Evolutionary conservation across 2,113 vertebrate species (phyloP).

Genomic region (Axis porcinus): DNA sequence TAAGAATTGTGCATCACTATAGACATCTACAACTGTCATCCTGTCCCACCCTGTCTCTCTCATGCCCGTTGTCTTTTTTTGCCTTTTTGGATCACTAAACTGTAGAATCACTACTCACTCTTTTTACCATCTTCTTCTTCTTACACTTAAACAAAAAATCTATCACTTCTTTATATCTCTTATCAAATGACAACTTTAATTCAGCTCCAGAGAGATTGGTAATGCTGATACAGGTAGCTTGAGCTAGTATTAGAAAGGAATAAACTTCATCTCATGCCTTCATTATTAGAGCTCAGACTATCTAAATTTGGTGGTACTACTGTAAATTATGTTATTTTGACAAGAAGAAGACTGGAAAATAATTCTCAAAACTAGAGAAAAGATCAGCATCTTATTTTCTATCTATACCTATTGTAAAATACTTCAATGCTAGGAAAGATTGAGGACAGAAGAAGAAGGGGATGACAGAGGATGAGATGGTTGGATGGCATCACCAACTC

Average conservation of each 20-base stretch:
- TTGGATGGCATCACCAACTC: not conserved
- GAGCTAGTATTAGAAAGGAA: not conserved
- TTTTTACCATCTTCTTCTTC: not conserved
- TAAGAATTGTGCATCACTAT: not conserved
- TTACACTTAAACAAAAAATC: not conserved
- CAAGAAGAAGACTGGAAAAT: not conserved
- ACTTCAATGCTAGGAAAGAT: not conserved
- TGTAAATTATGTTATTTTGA: not conserved
- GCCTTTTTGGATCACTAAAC: not conserved
- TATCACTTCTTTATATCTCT: not conserved
- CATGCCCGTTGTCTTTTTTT: not conserved
- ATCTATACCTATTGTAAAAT: not conserved
- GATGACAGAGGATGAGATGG: not conserved
- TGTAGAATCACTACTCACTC: not conserved
- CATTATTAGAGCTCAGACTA: not conserved
- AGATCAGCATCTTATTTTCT: not conserved
- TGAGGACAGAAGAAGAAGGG: not conserved
- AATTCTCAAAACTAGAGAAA: not conserved
- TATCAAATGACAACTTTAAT: not conserved
- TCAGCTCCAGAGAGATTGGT: not conserved
- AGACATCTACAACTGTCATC: not conserved
- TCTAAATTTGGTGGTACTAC: not conserved
- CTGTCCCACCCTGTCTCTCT: not conserved
- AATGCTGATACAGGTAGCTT: not conserved
- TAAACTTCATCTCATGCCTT: not conserved